Evolutionary conservation across 1,140 invertebrate species (phyloP), one percentile per base, ranked within the genome.

Genomic region (Anastatus disparis): DNA sequence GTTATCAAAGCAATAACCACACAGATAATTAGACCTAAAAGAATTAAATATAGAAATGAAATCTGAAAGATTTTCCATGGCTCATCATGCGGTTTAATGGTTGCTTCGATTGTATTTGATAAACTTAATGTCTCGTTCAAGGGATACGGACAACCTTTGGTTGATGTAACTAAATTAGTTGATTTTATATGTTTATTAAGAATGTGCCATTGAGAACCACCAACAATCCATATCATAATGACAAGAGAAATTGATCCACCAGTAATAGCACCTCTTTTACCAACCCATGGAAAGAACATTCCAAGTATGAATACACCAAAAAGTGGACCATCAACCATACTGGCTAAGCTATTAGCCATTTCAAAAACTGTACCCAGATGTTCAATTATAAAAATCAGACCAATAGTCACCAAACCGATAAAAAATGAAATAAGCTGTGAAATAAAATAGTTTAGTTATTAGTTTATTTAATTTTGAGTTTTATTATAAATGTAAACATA

Each of bases 11-110:
- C 88, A 17, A 87, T 76, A 0, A 85, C 61, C 0, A 88, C 48
- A 0, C 86, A 82, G 7, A 85, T 73, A 3, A 78, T 52, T 0
- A 85, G 81, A 22, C 88, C 89, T 53, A 89, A 87, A 4, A 88
- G 78, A 6, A 87, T 88, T 6, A 56, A 31, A n/a, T 88, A 91
- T 55, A 90, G 87, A 74, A 90, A 91, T 2, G 90, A 90, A 50
- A 91, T 86, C 20, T 79, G 81, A 74, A 84, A 89, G 17, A 87
- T 63, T 24, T 74, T 59, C 20, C 76, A 75, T 9, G 79, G 74
- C 15, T 77, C 65, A 9, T 81, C 79, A 0, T 70, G 46, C 22
- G 65, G 50, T 24, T 27, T 20, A 55, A 3, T 9, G 2, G 66
- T 52, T 3, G 72, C 67, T 12, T 61, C 46, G 0, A 38, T 58